Evolutionary conservation across 2,113 vertebrate genomes (phyloP).

Genomic region (Neoarius graeffei): DNA sequence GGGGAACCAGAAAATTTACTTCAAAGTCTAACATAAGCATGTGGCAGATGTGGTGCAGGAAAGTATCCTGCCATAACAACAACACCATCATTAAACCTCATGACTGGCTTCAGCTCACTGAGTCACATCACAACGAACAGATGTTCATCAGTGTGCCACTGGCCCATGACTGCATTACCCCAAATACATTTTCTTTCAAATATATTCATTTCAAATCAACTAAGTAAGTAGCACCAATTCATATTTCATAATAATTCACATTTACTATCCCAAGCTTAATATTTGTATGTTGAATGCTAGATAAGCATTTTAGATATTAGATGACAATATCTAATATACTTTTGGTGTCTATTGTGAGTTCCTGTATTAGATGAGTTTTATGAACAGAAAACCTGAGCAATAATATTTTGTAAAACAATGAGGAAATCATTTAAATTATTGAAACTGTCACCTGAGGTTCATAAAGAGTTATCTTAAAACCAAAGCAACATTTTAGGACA

Average conservation of each 20-base stretch:
- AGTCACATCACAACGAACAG: slow-evolving; percentile 16
- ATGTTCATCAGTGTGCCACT: neutral
- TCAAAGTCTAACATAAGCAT: neutral
- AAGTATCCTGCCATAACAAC: neutral
- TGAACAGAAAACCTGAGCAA: neutral
- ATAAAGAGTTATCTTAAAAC: neutral
- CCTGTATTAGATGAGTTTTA: neutral
- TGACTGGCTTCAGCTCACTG: slow-evolving; percentile 4
- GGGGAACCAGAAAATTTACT: too few relatives aligned
- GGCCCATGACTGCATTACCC: neutral
- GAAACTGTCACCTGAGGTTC: neutral
- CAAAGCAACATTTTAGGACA: neutral
- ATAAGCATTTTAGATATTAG: neutral
- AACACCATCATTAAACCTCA: neutral
- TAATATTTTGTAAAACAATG: neutral
- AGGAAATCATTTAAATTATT: neutral
- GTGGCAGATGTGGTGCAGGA: neutral
- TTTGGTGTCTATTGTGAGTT: neutral
- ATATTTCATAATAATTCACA: neutral
- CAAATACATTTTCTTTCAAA: neutral
- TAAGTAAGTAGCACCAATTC: neutral
- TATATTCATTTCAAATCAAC: neutral
- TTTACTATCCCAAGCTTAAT: neutral
- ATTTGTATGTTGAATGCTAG: neutral
- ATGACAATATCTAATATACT: neutral